Percentiles rank a stretch among this genome's conserved stretches.
phyloP scores from a whole-genome alignment of 2,888 invertebrate genomes.

The Busseola fusca region DNA sequence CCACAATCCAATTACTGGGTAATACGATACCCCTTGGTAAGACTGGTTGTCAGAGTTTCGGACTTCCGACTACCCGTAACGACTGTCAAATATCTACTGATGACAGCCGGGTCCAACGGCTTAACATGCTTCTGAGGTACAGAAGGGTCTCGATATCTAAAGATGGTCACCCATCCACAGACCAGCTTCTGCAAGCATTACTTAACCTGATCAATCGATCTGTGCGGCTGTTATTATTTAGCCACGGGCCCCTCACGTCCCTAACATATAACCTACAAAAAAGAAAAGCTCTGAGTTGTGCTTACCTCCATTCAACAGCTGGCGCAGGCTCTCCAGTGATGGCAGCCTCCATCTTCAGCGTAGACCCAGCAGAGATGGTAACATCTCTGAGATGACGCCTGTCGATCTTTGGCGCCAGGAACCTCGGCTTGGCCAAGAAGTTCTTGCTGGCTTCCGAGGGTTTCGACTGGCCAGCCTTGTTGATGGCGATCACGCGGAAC shows the following conservation, averaged over 20 bases:
- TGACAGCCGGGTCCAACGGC: no score
- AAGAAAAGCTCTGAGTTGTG: background rate
- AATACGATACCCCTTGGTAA: no score
- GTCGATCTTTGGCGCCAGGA: conserved; percentile 98
- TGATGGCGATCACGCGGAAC: conserved; percentile 98
- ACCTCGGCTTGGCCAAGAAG: conserved; percentile 95
- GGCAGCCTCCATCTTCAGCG: conserved; percentile 97
- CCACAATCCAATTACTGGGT: no score
- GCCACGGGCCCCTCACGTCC: background rate
- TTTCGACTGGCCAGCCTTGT: conserved; percentile 98
- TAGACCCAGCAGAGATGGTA: conserved; percentile 96
- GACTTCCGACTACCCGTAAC: no score
- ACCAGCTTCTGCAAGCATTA: no score
- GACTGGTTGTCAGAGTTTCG: no score
- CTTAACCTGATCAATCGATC: no score
- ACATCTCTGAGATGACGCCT: conserved; percentile 96
- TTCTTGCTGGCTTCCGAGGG: conserved; percentile 96
- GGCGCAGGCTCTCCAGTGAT: conserved; percentile 99
- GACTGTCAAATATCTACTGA: no score
- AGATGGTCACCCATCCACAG: no score
- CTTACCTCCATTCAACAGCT: conserved; percentile 94
- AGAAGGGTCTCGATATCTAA: no score
- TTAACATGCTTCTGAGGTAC: no score
- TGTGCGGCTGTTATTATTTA: no score
- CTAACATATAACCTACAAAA: background rate